These are phyloP conservation scores for Drosophila baimaii DNA, from an alignment of 1,140 invertebrate genomes.

Conservation along the genomic window DNA sequence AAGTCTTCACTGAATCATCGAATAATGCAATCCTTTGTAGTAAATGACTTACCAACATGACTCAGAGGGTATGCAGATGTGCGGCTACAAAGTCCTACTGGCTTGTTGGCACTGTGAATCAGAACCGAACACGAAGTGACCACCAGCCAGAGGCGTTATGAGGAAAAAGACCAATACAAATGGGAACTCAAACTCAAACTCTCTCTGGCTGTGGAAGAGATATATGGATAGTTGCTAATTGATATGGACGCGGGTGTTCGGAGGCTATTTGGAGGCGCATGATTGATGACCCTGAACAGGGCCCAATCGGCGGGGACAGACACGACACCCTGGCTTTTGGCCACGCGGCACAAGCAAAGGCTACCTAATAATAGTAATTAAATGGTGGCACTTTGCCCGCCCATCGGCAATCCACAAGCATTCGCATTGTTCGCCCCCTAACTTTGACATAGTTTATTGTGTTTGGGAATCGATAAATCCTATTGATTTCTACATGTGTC, in stretches of 20 bases:
- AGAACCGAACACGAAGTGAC: slow-evolving; percentile 32
- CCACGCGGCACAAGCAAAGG: slow-evolving; percentile 6
- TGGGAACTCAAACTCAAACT: slow-evolving; percentile 14
- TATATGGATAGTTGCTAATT: slow-evolving; percentile 54
- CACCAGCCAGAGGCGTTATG: slow-evolving; percentile 47
- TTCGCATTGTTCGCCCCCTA: slow-evolving; percentile 68
- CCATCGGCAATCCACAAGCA: slow-evolving; percentile 45
- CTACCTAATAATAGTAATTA: slow-evolving; percentile 71
- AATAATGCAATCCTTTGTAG: neutral
- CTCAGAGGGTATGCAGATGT: slow-evolving; percentile 18
- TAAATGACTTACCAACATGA: neutral
- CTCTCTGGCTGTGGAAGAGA: slow-evolving; percentile 5
- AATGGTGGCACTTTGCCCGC: slow-evolving; percentile 50
- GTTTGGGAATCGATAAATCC: slow-evolving; percentile 62
- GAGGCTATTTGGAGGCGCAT: slow-evolving; percentile 36
- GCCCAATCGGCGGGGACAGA: slow-evolving; percentile 29
- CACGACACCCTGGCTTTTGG: slow-evolving; percentile 38
- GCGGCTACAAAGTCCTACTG: neutral
- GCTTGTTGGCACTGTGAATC: slow-evolving; percentile 30
- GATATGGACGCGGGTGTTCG: slow-evolving; percentile 36
- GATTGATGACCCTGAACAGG: slow-evolving; percentile 60
- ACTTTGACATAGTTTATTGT: slow-evolving; percentile 74
- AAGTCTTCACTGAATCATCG: neutral
- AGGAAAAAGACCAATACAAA: slow-evolving; percentile 34
- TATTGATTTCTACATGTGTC: slow-evolving; percentile 62